Evolutionary conservation across 1,140 invertebrate genomes (phyloP).

Genomic region (Hyles vespertilio): DNA sequence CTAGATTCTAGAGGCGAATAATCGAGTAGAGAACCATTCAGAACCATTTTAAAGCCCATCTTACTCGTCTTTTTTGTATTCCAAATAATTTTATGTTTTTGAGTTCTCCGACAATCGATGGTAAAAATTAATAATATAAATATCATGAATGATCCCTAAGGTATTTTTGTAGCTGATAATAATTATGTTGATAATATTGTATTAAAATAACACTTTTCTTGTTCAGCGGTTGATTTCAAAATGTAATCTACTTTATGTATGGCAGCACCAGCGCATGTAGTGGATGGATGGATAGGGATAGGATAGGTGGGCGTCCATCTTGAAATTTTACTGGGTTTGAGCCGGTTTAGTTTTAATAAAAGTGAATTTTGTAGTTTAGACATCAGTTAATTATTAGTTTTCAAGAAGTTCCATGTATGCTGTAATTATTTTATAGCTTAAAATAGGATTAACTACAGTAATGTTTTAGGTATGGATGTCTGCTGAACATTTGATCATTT

Average conservation of each 20-base stretch:
- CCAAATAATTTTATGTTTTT: too few relatives aligned
- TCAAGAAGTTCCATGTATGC: conserved; percentile 66
- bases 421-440: conserved; percentile 60
- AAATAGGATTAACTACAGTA: conserved; percentile 70
- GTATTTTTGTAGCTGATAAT: too few relatives aligned
- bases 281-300: conserved; percentile 25
- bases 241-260: conserved; percentile 2
- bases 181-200: too few relatives aligned
- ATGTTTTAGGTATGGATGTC: conserved; percentile 74
- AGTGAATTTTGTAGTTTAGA: conserved; percentile 70
- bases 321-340: conserved; percentile 73
- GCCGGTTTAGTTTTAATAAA: conserved; percentile 72
- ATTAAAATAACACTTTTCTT: background rate
- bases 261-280: conserved; percentile 3
- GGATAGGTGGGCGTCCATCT: conserved; percentile 75
- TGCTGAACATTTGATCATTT: conserved; percentile 71
- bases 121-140: too few relatives aligned
- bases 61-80: too few relatives aligned
- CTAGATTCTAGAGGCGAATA: too few relatives aligned
- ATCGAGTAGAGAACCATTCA: too few relatives aligned
- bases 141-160: too few relatives aligned
- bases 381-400: conserved; percentile 68
- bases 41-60: too few relatives aligned
- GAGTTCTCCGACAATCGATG: too few relatives aligned
- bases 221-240: background rate